phyloP scores from a whole-genome alignment of 2,888 invertebrate species.

The Eubasilissa splendida region DNA sequence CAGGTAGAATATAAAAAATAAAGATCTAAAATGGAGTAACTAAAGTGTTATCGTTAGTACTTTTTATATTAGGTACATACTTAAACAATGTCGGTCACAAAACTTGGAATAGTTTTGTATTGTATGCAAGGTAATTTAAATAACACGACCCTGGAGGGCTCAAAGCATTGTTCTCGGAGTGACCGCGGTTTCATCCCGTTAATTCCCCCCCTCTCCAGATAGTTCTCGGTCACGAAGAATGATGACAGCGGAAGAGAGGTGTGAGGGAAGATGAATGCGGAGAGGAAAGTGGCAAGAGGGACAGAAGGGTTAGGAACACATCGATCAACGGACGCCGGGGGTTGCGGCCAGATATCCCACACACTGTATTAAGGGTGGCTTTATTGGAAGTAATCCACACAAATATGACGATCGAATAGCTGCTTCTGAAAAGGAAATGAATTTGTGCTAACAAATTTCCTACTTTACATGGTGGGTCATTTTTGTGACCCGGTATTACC shows the following conservation, averaged over 20 bases:
- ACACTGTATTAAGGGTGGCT: constrained; percentile 29
- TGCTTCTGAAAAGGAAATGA: background rate
- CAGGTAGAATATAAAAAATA: too few relatives aligned
- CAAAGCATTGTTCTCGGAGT: constrained; percentile 17
- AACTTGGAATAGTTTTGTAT: too few relatives aligned
- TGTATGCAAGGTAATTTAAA: too few relatives aligned
- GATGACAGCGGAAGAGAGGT: constrained; percentile 24
- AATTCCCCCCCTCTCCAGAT: constrained; percentile 2
- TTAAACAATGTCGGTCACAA: too few relatives aligned
- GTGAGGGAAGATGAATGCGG: constrained; percentile 24
- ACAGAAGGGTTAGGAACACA: constrained; percentile 16
- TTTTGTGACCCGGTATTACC: too few relatives aligned
- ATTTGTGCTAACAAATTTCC: background rate
- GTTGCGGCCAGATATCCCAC: constrained; percentile 8
- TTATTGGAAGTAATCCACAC: constrained; percentile 8
- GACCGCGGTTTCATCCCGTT: constrained; percentile 23
- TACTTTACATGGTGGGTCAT: too few relatives aligned
- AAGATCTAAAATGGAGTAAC: too few relatives aligned
- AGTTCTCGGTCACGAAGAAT: constrained; percentile 9
- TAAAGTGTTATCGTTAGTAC: too few relatives aligned
- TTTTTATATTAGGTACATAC: too few relatives aligned
- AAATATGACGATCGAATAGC: background rate
- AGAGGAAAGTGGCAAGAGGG: constrained; percentile 24
- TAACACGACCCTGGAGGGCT: background rate
- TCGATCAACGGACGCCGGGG: constrained; percentile 16